phyloP scores from a whole-genome alignment of 1,140 invertebrate species.

The Formica selysi region DNA sequence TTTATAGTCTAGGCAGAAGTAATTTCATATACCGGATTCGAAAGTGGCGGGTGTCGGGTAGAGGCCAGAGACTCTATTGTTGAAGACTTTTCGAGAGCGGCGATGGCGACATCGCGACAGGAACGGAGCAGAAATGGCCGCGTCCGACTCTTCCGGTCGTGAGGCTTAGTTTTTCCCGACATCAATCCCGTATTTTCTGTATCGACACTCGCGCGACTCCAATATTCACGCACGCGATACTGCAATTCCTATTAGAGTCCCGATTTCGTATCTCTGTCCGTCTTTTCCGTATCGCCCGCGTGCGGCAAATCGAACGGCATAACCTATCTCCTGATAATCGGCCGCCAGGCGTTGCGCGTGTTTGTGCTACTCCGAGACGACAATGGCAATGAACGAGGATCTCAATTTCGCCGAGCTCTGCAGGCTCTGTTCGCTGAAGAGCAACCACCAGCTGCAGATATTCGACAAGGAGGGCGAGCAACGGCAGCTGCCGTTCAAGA shows the following conservation, averaged over 20 bases:
- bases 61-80: not conserved
- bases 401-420: conserved; percentile 90
- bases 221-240: not conserved
- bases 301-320: conserved; percentile 38
- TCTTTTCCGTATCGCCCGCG: not conserved
- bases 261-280: not conserved
- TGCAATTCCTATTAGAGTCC: not conserved
- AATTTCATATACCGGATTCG: not conserved
- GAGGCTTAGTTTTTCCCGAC: conserved; percentile 57
- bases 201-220: no score
- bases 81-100: not conserved
- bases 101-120: conserved; percentile 57
- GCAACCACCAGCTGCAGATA: conserved; percentile 89
- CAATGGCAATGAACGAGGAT: conserved; percentile 89
- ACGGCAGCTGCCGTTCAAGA: conserved; percentile 90
- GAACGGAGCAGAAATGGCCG: conserved; percentile 67
- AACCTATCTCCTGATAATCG: conserved; percentile 65
- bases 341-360: conserved; percentile 57
- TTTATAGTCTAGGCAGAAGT: not conserved
- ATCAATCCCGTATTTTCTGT: not conserved
- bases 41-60: not conserved
- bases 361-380: conserved; percentile 52
- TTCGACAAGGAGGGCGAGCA: conserved; percentile 91
- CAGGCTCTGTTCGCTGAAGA: conserved; percentile 89
- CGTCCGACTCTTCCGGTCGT: conserved; percentile 67